Base-by-base conservation (phyloP, 2,797 vertebrate genomes). In the Sorex maritimensis region DNA sequence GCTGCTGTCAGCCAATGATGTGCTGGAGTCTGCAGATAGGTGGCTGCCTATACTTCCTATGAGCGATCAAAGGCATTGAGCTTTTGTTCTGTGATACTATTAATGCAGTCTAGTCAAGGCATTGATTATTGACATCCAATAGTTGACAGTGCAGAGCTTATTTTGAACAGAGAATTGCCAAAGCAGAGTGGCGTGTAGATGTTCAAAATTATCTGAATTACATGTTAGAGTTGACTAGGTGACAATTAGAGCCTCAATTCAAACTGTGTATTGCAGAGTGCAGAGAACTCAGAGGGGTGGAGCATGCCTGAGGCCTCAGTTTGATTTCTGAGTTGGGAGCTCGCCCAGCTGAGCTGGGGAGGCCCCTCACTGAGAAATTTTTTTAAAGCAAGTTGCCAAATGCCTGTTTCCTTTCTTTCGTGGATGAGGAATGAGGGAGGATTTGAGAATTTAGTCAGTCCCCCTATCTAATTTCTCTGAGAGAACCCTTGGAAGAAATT, bases 241-340 rank as follows among this genome's bases (percentile, higher is more conserved):
- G 63, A 93, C 82, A 88, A 95, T 93, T 80, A 55, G 61, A 92
- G 52, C 49, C 90, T 88, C 58, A 77, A 23, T 95, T 85, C 72
- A 86, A 95, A 87, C n/a, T 73, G 44, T 78, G 0, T 30, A 73
- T 68, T 93, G 5, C 52, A 74, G 77, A 92, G 86, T 81, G 55
- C 10, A 17, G 17, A 55, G 13, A 55, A 17, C 13, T 13, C 52
- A 55, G 17, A 55, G 52, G 52, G 52, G 17, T 55, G 52, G 52
- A 14, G 10, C 52, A 55, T 55, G 52, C 52, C 52, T 55, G 52
- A 14, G 52, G 13, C 52, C 52, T 17, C 52, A 55, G 17, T 55
- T 55, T 55, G 52, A 55, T 55, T 55, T 55, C 52, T 55, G 52
- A 55, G 52, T 55, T 4, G 21, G 24, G 21, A 24, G 17, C 21